Conservation (phyloP, 2,888 invertebrate species). For the Nomada flava region DNA sequence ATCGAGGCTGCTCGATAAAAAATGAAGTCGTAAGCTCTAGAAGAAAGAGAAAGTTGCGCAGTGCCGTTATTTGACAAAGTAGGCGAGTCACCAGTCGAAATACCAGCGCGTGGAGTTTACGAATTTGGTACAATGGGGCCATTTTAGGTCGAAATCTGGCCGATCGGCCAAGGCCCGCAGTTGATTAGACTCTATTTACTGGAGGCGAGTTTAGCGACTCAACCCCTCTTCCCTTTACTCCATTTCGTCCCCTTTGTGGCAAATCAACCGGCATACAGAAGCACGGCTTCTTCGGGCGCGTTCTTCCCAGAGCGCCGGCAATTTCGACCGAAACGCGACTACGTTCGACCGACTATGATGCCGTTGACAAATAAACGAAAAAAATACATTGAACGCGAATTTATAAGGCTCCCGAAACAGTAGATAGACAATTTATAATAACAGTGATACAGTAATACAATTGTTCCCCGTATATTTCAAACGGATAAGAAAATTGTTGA, state of each 20-base stretch:
- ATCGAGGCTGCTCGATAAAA: not conserved
- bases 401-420: too few relatives aligned
- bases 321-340: slow-evolving; percentile 51
- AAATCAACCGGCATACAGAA: slow-evolving; percentile 83
- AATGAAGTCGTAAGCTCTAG: slow-evolving; percentile 4
- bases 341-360: slow-evolving; percentile 33
- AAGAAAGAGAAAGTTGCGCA: slow-evolving; percentile 44
- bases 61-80: slow-evolving; percentile 55
- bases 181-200: slow-evolving; percentile 84
- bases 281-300: slow-evolving; percentile 72
- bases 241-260: slow-evolving; percentile 82
- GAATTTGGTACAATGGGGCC: slow-evolving; percentile 64
- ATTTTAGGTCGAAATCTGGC: slow-evolving; percentile 81
- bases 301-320: slow-evolving; percentile 59
- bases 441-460: too few relatives aligned
- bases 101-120: slow-evolving; percentile 39
- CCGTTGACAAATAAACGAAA: not conserved
- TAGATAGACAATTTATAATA: too few relatives aligned
- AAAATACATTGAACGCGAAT: not conserved
- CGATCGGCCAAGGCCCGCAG: slow-evolving; percentile 80
- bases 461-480: too few relatives aligned
- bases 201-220: slow-evolving; percentile 80
- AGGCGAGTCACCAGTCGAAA: slow-evolving; percentile 39
- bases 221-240: slow-evolving; percentile 71
- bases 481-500: too few relatives aligned